Percentiles rank a stretch among this genome's conserved stretches.
These are phyloP conservation scores for Amphiprion ocellaris DNA, from an alignment of 2,113 vertebrate species.

Conservation along the genomic window DNA sequence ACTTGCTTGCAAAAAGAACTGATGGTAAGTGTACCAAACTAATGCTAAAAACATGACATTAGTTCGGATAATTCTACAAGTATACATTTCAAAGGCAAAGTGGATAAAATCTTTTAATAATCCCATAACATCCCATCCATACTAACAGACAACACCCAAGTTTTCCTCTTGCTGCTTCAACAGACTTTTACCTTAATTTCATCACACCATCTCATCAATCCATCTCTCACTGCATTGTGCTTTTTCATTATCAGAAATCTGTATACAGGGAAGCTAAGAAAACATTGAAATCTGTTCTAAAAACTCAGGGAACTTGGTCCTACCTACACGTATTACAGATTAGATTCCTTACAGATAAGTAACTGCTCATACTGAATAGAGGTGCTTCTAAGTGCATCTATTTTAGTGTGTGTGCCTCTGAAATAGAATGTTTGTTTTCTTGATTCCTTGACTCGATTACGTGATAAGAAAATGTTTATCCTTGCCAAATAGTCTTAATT, in stretches of 20 bases:
- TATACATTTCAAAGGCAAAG: too few relatives aligned
- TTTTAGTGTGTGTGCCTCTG: constrained; percentile 21
- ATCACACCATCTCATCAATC: constrained; percentile 10
- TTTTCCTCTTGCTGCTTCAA: constrained; percentile 12
- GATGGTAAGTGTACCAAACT: too few relatives aligned
- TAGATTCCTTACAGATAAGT: constrained; percentile 32
- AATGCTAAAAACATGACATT: background rate
- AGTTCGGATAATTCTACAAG: too few relatives aligned
- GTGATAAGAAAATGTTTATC: constrained; percentile 67
- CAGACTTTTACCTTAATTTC: constrained; percentile 37
- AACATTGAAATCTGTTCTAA: constrained; percentile 7
- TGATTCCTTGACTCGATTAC: constrained; percentile 38
- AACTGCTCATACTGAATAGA: constrained; percentile 2
- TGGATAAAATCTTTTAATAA: too few relatives aligned
- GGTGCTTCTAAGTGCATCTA: constrained; percentile 26
- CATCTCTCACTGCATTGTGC: background rate
- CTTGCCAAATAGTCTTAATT: constrained; percentile 59
- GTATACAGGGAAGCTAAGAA: background rate
- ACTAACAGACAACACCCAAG: background rate
- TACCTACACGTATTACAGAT: background rate
- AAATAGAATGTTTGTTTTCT: constrained; percentile 57
- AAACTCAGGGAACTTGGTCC: background rate
- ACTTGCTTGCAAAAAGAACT: too few relatives aligned
- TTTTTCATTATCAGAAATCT: background rate
- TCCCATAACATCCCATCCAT: background rate